Conservation (phyloP, 1,140 invertebrate species). For the Lasioglossum albipes region DNA sequence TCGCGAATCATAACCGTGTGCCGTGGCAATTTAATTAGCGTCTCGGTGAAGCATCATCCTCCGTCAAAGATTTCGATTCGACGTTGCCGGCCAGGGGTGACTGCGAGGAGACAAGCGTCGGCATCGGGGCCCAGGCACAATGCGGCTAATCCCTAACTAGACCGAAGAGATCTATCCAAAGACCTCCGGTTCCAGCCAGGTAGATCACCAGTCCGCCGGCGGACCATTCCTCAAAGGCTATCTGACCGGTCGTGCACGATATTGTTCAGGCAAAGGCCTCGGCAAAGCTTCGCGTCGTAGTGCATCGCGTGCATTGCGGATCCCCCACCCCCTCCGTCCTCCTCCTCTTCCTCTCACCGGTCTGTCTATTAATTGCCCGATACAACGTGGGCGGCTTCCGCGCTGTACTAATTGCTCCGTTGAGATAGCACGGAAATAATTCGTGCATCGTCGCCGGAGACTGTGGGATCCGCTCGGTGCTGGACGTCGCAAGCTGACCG, state of each 20-base stretch:
- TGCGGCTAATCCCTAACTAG: neutral
- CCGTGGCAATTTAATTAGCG: no score
- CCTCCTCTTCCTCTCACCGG: constrained; percentile 13
- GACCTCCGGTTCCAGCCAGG: constrained; percentile 28
- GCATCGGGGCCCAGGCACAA: neutral
- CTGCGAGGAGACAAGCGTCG: no score
- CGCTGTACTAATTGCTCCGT: constrained; percentile 68
- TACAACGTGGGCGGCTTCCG: constrained; percentile 71
- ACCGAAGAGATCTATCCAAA: constrained; percentile 28
- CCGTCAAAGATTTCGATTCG: neutral
- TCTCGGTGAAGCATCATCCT: no score
- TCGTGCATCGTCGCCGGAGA: constrained; percentile 47
- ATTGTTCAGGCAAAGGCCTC: constrained; percentile 36
- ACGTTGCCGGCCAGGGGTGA: neutral
- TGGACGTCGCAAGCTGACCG: constrained; percentile 11
- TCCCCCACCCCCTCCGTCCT: neutral
- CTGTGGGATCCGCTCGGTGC: constrained; percentile 31
- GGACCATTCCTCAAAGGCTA: constrained; percentile 52
- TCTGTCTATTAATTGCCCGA: constrained; percentile 73
- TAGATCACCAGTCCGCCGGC: constrained; percentile 40
- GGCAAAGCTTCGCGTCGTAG: constrained; percentile 30
- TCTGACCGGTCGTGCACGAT: constrained; percentile 47
- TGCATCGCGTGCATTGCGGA: constrained; percentile 60
- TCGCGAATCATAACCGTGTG: no score
- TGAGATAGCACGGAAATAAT: constrained; percentile 66